Evolutionary conservation across 2,113 vertebrate species (phyloP).

Genomic region (Syrrhaptes paradoxus): DNA sequence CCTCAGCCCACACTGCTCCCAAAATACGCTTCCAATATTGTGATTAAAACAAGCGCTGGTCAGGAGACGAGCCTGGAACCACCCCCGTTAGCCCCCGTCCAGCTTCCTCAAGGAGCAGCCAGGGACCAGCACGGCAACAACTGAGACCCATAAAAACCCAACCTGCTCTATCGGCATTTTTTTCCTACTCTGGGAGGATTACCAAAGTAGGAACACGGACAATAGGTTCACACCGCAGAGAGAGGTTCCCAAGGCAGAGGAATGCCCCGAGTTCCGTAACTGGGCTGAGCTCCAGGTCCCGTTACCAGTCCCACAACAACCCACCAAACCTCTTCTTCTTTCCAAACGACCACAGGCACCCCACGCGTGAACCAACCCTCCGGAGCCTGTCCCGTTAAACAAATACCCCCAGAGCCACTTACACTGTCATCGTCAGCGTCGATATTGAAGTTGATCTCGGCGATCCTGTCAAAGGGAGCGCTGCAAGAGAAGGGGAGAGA

Average conservation of each 20-base stretch:
- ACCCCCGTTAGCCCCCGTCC: background rate
- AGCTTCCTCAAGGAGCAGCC: background rate
- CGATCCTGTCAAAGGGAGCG: conserved; percentile 93
- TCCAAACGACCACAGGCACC: too few species aligned
- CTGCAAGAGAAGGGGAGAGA: conserved; percentile 60
- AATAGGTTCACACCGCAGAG: background rate
- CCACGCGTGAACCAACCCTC: background rate
- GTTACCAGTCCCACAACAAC: background rate
- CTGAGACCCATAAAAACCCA: fast-evolving
- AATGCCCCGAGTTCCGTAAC: too few species aligned
- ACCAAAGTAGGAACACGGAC: background rate
- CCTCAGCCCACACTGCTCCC: too few species aligned
- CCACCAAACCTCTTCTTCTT: fast-evolving
- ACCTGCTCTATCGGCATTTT: background rate
- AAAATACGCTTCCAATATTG: too few species aligned
- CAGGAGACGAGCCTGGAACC: background rate
- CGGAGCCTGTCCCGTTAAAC: too few species aligned
- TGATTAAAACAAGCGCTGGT: background rate
- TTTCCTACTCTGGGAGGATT: background rate
- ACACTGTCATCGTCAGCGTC: conserved; percentile 93
- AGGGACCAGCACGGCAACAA: background rate
- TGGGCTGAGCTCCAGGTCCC: fast-evolving
- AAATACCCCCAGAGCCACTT: conserved; percentile 60
- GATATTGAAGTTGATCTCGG: conserved; percentile 94
- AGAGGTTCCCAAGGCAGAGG: fast-evolving